phyloP scores from a whole-genome alignment of 2,888 invertebrate genomes.

The Ochropacha duplaris region DNA sequence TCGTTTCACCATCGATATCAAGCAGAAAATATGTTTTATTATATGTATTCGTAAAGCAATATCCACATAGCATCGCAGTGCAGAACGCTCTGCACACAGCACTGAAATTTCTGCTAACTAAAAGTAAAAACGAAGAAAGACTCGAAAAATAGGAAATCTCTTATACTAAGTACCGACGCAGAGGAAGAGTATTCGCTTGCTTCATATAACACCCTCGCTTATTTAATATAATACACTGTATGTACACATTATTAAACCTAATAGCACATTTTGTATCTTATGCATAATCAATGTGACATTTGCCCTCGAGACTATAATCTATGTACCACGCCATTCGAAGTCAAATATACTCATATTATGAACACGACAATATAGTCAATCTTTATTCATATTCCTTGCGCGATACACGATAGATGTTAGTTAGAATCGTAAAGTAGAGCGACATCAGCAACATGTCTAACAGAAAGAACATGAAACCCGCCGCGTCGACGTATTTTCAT shows the following conservation, averaged over 20 bases:
- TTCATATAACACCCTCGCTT: too few species aligned
- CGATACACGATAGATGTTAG: neutral
- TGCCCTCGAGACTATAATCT: slow-evolving; percentile 2
- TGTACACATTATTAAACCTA: neutral
- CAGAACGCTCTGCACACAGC: neutral
- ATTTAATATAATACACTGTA: neutral
- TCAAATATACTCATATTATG: neutral
- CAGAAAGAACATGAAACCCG: neutral
- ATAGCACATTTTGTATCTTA: neutral
- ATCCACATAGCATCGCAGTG: neutral
- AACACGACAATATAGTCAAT: neutral
- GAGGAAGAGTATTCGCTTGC: neutral
- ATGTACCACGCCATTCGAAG: neutral
- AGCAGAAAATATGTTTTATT: neutral
- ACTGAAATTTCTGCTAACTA: neutral
- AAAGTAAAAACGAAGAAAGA: neutral
- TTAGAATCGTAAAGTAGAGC: neutral
- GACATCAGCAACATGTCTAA: slow-evolving; percentile 10
- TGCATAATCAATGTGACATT: slow-evolving; percentile 5
- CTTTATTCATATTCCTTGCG: neutral
- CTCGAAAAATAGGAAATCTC: neutral
- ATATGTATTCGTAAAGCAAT: neutral
- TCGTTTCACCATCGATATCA: neutral
- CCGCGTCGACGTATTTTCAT: slow-evolving; percentile 18
- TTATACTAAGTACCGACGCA: neutral